Evolutionary conservation across 2,113 vertebrate genomes (phyloP), one percentile per base, ranked within the genome.

Genomic region (Hydrochoerus hydrochaeris): DNA sequence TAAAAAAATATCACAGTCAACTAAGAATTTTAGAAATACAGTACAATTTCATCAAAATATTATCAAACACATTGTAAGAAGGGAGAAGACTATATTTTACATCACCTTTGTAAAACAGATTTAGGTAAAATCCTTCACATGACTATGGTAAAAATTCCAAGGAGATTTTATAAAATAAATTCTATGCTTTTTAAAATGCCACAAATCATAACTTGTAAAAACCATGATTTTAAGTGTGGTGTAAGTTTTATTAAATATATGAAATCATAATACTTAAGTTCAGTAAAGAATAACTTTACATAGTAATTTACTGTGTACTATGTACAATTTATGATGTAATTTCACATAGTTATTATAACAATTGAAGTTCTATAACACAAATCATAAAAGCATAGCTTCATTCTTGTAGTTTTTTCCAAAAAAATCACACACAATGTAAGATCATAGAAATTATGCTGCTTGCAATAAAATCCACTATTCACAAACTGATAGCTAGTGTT

Each of bases 11-110:
- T 22, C 0, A 97, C 77, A 88, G 24, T 81, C 91, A 82, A 60
- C 44, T 90, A 97, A 93, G 46, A 22, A 16, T 77, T 86, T 97
- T 22, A 54, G 30, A 98, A 97, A 54, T n/a, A 88, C 4, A 97
- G 93, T 60, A 95, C 26, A 67, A 80, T 75, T 95, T 90, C 22
- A 81, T 46, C 85, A 81, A n/a, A 89, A 87, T 81, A 65, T 62
- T 57, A 46, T 4, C 60, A 87, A 95, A 88, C 71, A 94, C 63
- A 96, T 1, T 46, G 52, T 71, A 96, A 96, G 95, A 83, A 0
- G 32, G 49, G 20, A 30, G 20, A 58, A 84, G 62, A 95, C 10
- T 30, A 83, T 17, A 69, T n/a, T 88, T 94, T 81, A 52, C 10
- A 88, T 32, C 75, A 93, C 41, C 19, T 83, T 90, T 94, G 1